Evolutionary conservation across 2,113 vertebrate genomes (phyloP).

Genomic region (mouse (Mus musculus)): GRCm39 chr11:13842001-13842500

Average conservation of each 20-base stretch:
- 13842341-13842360: not conserved
- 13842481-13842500: not conserved
- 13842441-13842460: not conserved
- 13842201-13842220: too few relatives aligned
- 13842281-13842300: not conserved
- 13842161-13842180: too few relatives aligned
- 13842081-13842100: too few relatives aligned
- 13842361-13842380: not conserved
- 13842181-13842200: too few relatives aligned
- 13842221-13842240: not conserved
- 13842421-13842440: not conserved
- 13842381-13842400: not conserved
- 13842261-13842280: not conserved
- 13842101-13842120: too few relatives aligned
- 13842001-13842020: too few relatives aligned
- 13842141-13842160: too few relatives aligned
- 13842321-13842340: not conserved
- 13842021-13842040: too few relatives aligned
- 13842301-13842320: not conserved
- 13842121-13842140: too few relatives aligned
- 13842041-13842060: too few relatives aligned
- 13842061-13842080: too few relatives aligned
- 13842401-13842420: not conserved
- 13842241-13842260: not conserved
- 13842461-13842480: not conserved